Evolutionary conservation across 2,797 vertebrate species (phyloP), one percentile per base, ranked within the genome.

Genomic region (Lates japonicus): DNA sequence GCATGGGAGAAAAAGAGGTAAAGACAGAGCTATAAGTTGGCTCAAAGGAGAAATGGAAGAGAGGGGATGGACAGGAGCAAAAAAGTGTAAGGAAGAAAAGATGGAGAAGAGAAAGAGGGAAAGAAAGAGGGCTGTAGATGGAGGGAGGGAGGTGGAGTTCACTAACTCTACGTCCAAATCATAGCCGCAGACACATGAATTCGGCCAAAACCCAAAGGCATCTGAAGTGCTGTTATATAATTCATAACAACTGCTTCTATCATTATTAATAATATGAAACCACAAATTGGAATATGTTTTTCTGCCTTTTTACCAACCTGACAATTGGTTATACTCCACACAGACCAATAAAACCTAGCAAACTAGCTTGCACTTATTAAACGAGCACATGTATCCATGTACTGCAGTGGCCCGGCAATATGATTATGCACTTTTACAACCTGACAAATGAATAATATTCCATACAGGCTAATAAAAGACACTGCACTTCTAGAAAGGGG

Each of bases 201-300:
- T 35, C 16, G 13, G 77, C 84, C 88, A 83, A 88, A 74, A 80
- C 73, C 87, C 63, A 35, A 82, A 89, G 76, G 85, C 72, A 91
- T 89, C 81, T 71, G 72, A 76, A 81, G 74, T 63, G 66, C 84
- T 63, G 57, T 78, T 88, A 85, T 81, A 83, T 74, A 90, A 82
- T 76, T 88, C 81, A 76, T 74, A 83, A 86, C 81, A 84, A 86
- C 88, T 79, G 81, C 80, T 87, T 87, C 78, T 67, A 84, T 89
- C 84, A 81, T 89, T 85, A 87, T 81, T 80, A 88, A 86, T 87
- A 86, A 81, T 41, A 69, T 0, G 7, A 73, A 83, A 84, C 83
- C 87, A 10, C 83, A 78, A 67, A 60, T 58, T 88, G 87, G 78
- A 83, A 78, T 55, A 62, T 72, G 74, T 72, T 86, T 78, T 81